Base-by-base conservation (phyloP, 2,113 vertebrate species). In the Anoura caudifer region DNA sequence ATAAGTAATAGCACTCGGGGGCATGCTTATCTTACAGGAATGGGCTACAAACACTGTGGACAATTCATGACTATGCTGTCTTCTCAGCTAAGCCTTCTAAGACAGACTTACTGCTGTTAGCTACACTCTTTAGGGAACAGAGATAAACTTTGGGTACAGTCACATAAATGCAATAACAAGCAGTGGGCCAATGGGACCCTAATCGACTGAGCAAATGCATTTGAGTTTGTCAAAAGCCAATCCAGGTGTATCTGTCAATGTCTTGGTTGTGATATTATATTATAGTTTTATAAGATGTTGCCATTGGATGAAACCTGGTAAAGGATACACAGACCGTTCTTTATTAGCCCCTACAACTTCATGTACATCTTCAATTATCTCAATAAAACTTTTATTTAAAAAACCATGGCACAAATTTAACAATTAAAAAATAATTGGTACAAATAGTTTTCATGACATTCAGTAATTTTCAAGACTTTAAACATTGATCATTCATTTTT, bases 381-480 rank as follows among this genome's bases (percentile, higher is more conserved):
- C 10, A 17, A 81, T 43, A 87, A n/a, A 76, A 10, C 2, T 14
- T 94, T 70, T 22, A 28, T 76, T 91, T 45, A 45, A 52, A 87
- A 89, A 56, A 28, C 43, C 11, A 84, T 82, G 8, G 3, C 11
- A 79, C 3, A 75, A 61, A 45, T 77, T 88, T 70, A 92, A 67
- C 9, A 84, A 84, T 72, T 93, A 33, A 38, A 67, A 65, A 52
- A 61, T 22, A 67, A 0, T 15, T 86, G 12, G 16, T 9, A 83
- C 3, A 33, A 54, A 91, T 93, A 80, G 5, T 86, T 94, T 92
- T 82, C 13, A 56, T 84, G 22, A 65, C 33, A 91, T 89, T 93
- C 13, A 90, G 16, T 82, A 84, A 79, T 89, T 84, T 89, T 87
- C 20, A 87, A 75, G 31, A 70, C 26, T 92, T 22, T 94, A 91